Evolutionary conservation across 2,797 vertebrate species (phyloP).

Genomic region (Salarias fasciatus): DNA sequence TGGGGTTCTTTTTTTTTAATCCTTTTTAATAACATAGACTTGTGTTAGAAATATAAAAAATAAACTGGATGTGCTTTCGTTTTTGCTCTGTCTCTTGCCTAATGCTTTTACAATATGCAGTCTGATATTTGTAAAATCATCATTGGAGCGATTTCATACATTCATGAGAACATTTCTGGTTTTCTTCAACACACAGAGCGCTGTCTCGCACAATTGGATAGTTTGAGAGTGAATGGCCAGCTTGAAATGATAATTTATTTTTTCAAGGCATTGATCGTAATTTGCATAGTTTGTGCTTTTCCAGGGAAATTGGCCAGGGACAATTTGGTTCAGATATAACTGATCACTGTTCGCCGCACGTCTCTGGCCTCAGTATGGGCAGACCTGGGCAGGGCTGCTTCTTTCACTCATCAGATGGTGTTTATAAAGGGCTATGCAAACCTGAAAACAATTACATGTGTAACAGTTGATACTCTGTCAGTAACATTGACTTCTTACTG

Average conservation of each 20-base stretch:
- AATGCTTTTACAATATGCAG: conserved; percentile 53
- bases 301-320: conserved; percentile 32
- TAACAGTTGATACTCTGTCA: background rate
- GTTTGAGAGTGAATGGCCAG: conserved; percentile 46
- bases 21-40: too few species aligned
- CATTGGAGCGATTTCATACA: conserved; percentile 61
- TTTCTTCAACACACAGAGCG: conserved; percentile 48
- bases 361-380: conserved; percentile 39
- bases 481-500: conserved; percentile 8
- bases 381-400: conserved; percentile 33
- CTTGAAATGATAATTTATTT: conserved; percentile 44
- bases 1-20: too few species aligned
- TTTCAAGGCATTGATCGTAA: conserved; percentile 20
- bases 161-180: conserved; percentile 53
- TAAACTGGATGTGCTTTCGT: too few species aligned
- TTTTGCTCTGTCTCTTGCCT: conserved; percentile 15
- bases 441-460: conserved; percentile 29
- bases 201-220: conserved; percentile 31
- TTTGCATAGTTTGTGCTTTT: conserved; percentile 40
- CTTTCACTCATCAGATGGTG: background rate
- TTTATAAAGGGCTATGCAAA: conserved; percentile 1
- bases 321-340: conserved; percentile 38
- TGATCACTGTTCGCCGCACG: conserved; percentile 29
- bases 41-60: conserved; percentile 3
- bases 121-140: conserved; percentile 62